phyloP scores from a whole-genome alignment of 2,113 vertebrate species.

The Megalops atlanticus region DNA sequence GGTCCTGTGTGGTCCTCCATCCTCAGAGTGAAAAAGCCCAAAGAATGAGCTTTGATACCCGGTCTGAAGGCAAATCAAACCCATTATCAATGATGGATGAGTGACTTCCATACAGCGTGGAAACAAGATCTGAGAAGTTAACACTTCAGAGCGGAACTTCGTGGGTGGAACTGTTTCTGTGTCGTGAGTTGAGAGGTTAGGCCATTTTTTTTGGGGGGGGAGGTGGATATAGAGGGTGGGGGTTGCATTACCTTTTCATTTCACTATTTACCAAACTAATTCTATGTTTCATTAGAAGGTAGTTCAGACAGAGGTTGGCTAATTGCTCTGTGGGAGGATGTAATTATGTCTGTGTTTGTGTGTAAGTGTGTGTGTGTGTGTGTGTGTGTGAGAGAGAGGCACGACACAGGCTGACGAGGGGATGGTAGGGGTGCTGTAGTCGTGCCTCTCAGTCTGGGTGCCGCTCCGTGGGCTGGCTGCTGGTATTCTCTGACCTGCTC shows the following conservation, averaged over 20 bases:
- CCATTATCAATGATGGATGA: not conserved
- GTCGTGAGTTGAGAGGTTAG: constrained; percentile 4
- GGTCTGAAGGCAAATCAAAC: not conserved
- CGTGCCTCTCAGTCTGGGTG: constrained; percentile 52
- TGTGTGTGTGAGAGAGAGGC: constrained; percentile 24
- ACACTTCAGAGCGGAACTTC: not conserved
- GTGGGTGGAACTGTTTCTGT: constrained; percentile 13
- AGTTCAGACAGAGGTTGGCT: constrained; percentile 6
- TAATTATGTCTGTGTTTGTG: constrained; percentile 31
- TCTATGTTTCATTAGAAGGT: constrained; percentile 4
- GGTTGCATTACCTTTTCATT: not conserved
- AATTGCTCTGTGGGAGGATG: constrained; percentile 18
- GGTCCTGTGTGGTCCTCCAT: no score
- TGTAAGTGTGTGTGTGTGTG: constrained; percentile 16
- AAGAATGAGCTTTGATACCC: not conserved
- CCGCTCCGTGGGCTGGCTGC: constrained; percentile 45
- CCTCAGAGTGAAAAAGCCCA: not conserved
- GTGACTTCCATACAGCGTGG: constrained; percentile 1
- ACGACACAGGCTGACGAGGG: constrained; percentile 38
- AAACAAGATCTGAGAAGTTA: constrained; percentile 5
- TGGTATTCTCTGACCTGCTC: constrained; percentile 39
- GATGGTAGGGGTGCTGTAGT: constrained; percentile 41
- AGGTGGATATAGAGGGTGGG: not conserved
- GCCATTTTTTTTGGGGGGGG: not conserved
- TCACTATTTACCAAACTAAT: not conserved